A percentile compares a stretch with the other conserved stretches of the same genome.
phyloP scores from a whole-genome alignment of 2,797 vertebrate genomes.

The Labeo calbasu region DNA sequence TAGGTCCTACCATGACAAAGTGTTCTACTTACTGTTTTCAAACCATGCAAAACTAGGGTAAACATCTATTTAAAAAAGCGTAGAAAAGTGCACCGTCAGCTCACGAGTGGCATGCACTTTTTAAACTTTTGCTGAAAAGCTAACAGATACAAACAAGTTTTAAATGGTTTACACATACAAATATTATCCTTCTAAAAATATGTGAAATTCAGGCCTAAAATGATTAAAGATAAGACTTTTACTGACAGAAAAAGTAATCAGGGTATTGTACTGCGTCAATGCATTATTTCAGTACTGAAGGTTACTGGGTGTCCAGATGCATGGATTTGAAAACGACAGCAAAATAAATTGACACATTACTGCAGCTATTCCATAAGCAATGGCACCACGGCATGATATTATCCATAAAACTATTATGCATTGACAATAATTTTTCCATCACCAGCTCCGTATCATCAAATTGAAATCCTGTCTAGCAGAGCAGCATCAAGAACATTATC shows the following conservation, averaged over 20 bases:
- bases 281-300: background rate
- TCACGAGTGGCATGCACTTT: background rate
- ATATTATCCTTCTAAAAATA: background rate
- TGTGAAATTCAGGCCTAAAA: background rate
- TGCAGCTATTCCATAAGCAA: background rate
- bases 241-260: background rate
- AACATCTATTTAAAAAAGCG: background rate
- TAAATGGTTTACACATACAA: background rate
- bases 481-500: constrained; percentile 28
- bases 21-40: background rate
- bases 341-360: background rate
- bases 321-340: background rate
- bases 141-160: background rate
- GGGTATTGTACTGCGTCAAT: constrained; percentile 3
- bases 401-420: background rate
- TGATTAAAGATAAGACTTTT: background rate
- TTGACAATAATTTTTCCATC: background rate
- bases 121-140: background rate
- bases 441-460: constrained; percentile 1
- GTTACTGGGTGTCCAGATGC: background rate
- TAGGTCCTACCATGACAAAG: background rate
- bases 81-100: background rate
- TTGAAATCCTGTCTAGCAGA: constrained; percentile 4
- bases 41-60: background rate
- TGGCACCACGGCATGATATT: background rate